Conservation (phyloP, 2,113 vertebrate species). For the Channa maculata region DNA sequence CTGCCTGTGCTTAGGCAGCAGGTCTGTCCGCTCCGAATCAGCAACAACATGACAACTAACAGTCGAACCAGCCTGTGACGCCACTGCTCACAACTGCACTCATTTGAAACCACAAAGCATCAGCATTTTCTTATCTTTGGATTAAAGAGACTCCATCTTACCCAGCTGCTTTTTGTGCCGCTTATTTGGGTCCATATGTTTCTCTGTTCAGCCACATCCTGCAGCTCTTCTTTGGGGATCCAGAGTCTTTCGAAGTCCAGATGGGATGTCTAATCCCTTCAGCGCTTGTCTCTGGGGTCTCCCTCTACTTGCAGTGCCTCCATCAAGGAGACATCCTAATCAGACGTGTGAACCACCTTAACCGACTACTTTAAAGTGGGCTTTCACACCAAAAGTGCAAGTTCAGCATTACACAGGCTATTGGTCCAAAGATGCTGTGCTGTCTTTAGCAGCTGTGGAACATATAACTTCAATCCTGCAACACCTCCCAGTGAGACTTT, state of each 20-base stretch:
- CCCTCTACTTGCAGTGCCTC: neutral
- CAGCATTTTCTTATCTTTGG: neutral
- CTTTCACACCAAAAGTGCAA: neutral
- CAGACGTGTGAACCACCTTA: neutral
- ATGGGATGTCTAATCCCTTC: neutral
- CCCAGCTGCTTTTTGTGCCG: neutral
- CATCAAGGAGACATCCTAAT: neutral
- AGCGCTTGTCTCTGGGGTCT: neutral
- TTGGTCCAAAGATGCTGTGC: neutral
- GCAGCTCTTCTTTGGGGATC: neutral
- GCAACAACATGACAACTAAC: too few relatives aligned
- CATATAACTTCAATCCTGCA: too few relatives aligned
- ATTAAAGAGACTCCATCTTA: neutral
- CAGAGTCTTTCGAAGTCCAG: neutral
- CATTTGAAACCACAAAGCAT: neutral
- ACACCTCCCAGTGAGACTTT: too few relatives aligned
- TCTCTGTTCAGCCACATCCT: neutral
- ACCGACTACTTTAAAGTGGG: too few relatives aligned
- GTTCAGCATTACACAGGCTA: neutral
- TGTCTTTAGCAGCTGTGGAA: neutral
- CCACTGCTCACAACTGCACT: neutral
- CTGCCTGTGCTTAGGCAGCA: too few relatives aligned
- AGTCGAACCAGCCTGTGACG: too few relatives aligned
- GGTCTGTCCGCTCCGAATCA: too few relatives aligned
- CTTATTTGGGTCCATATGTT: too few relatives aligned